Evolutionary conservation across 1,140 invertebrate species (phyloP).

Genomic region (Stegodyphus dumicola): DNA sequence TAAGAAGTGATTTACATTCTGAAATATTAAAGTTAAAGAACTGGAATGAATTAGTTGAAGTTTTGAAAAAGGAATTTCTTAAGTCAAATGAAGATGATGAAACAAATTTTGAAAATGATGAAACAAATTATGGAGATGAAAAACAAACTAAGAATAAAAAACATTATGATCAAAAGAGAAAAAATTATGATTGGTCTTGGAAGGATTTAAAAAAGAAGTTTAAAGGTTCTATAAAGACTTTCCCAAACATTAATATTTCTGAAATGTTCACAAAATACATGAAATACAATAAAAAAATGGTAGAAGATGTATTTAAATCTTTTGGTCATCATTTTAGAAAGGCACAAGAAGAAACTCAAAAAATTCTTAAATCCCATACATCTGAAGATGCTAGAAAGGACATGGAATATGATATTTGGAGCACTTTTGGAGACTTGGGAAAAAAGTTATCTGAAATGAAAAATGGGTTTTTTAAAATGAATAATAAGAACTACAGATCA

Average conservation of each 20-base stretch:
- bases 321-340: conserved; percentile 27
- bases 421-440: conserved; percentile 4
- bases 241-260: conserved; percentile 28
- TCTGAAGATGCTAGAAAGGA: conserved; percentile 4
- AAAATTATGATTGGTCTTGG: conserved; percentile 19
- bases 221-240: not conserved
- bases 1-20: not conserved
- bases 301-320: conserved; percentile 14
- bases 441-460: conserved; percentile 23
- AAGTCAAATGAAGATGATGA: not conserved
- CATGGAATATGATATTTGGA: conserved; percentile 20
- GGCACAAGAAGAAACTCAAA: conserved; percentile 19
- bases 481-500: not conserved
- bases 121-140: not conserved
- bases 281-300: conserved; percentile 5
- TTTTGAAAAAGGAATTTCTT: not conserved
- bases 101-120: not conserved
- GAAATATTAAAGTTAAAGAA: conserved; percentile 23
- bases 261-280: conserved; percentile 27
- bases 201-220: conserved; percentile 16
- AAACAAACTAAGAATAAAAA: not conserved
- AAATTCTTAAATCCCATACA: not conserved
- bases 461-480: conserved; percentile 1
- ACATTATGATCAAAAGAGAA: not conserved
- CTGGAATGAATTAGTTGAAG: conserved; percentile 11